Percentiles rank a stretch among this genome's conserved stretches.
phyloP scores from a whole-genome alignment of 2,797 vertebrate species.

The Megaceryle alcyon region DNA sequence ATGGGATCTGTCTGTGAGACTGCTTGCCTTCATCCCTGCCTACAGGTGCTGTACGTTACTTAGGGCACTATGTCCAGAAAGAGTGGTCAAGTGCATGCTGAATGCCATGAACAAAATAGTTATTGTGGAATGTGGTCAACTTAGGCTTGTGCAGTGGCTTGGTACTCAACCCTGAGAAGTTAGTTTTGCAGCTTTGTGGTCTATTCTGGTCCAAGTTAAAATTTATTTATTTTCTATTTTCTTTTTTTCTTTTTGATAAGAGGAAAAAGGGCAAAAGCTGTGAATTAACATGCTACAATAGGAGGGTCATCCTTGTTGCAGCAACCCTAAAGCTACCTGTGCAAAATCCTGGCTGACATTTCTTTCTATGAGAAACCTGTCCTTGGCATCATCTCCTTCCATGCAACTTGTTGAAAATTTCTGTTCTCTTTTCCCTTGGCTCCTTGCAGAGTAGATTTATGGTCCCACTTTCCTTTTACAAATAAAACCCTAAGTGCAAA shows the following conservation, averaged over 20 bases:
- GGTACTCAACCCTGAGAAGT: not conserved
- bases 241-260: not conserved
- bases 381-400: not conserved
- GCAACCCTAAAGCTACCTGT: not conserved
- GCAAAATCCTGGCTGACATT: not conserved
- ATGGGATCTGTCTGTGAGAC: not conserved
- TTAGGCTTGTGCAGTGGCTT: not conserved
- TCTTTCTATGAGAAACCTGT: constrained; percentile 3
- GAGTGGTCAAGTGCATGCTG: fast-evolving
- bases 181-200: not conserved
- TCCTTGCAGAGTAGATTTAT: constrained; percentile 45
- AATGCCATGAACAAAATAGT: not conserved
- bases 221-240: not conserved
- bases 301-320: not conserved
- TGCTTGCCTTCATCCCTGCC: not conserved
- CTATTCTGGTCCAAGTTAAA: not conserved
- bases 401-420: constrained; percentile 17
- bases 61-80: fast-evolving
- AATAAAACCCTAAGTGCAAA: constrained; percentile 51
- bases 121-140: not conserved
- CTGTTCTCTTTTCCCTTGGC: constrained; percentile 19
- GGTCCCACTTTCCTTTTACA: constrained; percentile 36
- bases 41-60: fast-evolving
- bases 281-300: not conserved
- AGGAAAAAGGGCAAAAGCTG: not conserved